Conservation (phyloP, 2,797 vertebrate genomes). For the Cichlasoma orientale region DNA sequence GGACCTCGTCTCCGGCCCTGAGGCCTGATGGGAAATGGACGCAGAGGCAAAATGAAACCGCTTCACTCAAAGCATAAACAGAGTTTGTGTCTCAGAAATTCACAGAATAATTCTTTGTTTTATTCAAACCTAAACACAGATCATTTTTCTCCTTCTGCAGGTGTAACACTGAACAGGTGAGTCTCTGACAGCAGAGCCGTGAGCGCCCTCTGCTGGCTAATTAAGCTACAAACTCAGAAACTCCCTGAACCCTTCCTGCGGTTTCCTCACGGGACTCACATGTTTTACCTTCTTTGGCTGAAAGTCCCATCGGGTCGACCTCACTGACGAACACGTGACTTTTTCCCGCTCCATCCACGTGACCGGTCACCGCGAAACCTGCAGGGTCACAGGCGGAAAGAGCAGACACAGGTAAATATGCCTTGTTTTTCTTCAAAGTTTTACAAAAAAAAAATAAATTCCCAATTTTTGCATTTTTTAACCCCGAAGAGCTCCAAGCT, state of each 20-base stretch:
- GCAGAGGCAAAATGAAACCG: background rate
- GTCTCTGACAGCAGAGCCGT: background rate
- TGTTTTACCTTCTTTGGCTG: conserved; percentile 82
- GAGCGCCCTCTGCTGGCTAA: conserved; percentile 1
- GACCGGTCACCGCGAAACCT: conserved; percentile 91
- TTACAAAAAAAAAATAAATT: too few relatives aligned
- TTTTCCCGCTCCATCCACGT: conserved; percentile 81
- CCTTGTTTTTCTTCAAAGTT: background rate
- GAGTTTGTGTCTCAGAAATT: too few relatives aligned
- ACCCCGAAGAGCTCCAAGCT: too few relatives aligned
- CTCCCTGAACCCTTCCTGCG: background rate
- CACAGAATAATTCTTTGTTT: too few relatives aligned
- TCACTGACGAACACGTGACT: conserved; percentile 88
- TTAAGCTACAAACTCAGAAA: background rate
- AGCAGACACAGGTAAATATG: background rate
- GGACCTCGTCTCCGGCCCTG: conserved; percentile 87
- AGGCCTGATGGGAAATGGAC: conserved; percentile 79
- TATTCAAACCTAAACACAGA: too few relatives aligned
- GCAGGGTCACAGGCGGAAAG: background rate
- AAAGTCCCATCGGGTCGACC: conserved; percentile 84
- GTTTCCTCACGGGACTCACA: background rate
- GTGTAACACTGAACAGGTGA: background rate
- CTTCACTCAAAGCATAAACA: too few relatives aligned
- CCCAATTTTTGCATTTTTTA: too few relatives aligned
- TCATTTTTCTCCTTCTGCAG: background rate